A percentile compares a stretch with the other conserved stretches of the same genome.
Conservation (phyloP, 2,888 invertebrate species). For the Tyria jacobaeae region DNA sequence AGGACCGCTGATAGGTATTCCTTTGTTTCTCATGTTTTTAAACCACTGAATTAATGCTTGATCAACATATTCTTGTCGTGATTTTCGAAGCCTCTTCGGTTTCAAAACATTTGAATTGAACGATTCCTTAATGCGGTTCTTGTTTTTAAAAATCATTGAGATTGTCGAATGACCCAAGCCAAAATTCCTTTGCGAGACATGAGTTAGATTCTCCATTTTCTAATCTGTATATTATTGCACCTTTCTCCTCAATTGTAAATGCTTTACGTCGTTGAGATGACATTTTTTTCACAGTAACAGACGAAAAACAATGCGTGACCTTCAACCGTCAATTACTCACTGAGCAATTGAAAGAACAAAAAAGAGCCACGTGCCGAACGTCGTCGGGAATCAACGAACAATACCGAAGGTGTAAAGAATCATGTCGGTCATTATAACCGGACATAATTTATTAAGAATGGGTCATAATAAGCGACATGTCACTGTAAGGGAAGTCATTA, state of each 20-base stretch:
- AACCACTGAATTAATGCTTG: too few species aligned
- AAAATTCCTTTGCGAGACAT: conserved; percentile 37
- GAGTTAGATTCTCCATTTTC: conserved; percentile 38
- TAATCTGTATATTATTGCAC: conserved; percentile 20
- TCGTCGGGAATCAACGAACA: conserved; percentile 16
- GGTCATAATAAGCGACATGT: conserved; percentile 17
- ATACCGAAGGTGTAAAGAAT: conserved; percentile 12
- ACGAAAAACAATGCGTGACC: conserved; percentile 25
- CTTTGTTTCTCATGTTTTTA: too few species aligned
- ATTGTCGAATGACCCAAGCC: conserved; percentile 38
- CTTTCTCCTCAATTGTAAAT: conserved; percentile 33
- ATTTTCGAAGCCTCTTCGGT: too few species aligned
- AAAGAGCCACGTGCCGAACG: conserved; percentile 23
- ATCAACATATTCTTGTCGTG: too few species aligned
- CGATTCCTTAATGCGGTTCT: conserved; percentile 32
- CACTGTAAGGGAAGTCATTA: conserved; percentile 31
- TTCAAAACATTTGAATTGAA: too few species aligned
- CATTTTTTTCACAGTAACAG: conserved; percentile 12
- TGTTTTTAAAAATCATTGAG: conserved; percentile 36
- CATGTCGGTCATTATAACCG: neutral
- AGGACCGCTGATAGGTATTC: too few species aligned
- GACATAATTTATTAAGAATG: neutral
- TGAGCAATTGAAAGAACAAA: conserved; percentile 31
- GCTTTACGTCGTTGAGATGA: conserved; percentile 21
- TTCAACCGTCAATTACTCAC: conserved; percentile 22